Percentiles rank a stretch among this genome's conserved stretches.
Evolutionary conservation across 1,140 invertebrate species (phyloP).

Genomic region (Zaprionus nigranus): DNA sequence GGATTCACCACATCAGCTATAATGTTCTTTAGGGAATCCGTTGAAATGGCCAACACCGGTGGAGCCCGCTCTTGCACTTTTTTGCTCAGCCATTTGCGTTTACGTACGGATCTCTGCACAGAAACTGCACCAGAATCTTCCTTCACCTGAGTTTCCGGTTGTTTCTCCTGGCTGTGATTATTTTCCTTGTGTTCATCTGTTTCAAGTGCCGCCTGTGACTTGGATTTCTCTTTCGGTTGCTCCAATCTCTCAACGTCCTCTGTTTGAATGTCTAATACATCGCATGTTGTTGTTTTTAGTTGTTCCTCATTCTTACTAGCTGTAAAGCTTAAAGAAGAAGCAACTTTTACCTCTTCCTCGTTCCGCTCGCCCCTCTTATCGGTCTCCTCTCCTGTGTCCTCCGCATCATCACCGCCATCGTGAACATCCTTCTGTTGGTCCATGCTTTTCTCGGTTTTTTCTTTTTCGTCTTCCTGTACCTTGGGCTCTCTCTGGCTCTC

Average conservation of each 20-base stretch:
- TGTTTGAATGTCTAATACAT: constrained; percentile 81
- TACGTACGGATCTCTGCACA: constrained; percentile 64
- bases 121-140: constrained; percentile 16
- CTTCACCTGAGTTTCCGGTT: constrained; percentile 15
- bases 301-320: constrained; percentile 73
- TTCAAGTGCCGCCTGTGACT: constrained; percentile 17
- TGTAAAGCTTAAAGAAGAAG: constrained; percentile 76
- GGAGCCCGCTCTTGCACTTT: constrained; percentile 78
- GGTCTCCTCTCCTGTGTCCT: constrained; percentile 17
- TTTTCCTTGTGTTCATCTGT: constrained; percentile 68
- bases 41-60: constrained; percentile 86
- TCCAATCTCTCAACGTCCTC: constrained; percentile 66
- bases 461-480: constrained; percentile 21
- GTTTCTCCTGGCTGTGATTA: constrained; percentile 33
- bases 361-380: constrained; percentile 13
- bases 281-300: constrained; percentile 73
- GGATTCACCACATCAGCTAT: constrained; percentile 86
- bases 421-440: constrained; percentile 26
- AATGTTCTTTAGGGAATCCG: constrained; percentile 86
- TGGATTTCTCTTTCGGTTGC: constrained; percentile 41
- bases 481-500: constrained; percentile 9
- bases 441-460: constrained; percentile 11
- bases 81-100: constrained; percentile 79
- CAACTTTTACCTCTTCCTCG: constrained; percentile 75
- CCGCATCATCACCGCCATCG: constrained; percentile 24